Evolutionary conservation across 2,113 vertebrate species (phyloP).

Genomic region (Lepus europaeus): DNA sequence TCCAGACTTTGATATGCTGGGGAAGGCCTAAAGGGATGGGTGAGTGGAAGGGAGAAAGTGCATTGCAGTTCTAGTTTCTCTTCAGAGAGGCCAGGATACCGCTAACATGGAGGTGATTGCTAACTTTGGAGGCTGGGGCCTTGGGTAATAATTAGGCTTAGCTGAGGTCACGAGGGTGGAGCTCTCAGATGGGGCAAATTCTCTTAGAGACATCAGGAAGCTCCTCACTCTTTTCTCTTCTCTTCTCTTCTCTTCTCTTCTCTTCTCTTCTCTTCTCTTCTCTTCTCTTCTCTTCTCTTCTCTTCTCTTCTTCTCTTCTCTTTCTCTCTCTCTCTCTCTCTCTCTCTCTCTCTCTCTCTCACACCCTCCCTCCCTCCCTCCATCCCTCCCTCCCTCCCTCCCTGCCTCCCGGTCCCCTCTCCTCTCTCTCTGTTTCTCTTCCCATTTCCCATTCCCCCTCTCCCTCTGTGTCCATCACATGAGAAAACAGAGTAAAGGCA

Average conservation of each 20-base stretch:
- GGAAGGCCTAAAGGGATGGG: not conserved
- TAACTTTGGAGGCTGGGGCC: not conserved
- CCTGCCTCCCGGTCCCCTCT: not conserved
- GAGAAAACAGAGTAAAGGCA: not conserved
- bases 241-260: not conserved
- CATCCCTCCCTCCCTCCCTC: not conserved
- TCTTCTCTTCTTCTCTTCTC: no score
- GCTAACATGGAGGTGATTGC: not conserved
- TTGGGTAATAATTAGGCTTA: not conserved
- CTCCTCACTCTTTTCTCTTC: not conserved
- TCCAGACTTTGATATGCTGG: not conserved
- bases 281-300: no score
- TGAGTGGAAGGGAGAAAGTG: not conserved
- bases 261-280: no score
- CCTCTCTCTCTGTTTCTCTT: not conserved
- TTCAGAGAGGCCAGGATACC: not conserved
- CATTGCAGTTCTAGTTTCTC: constrained; percentile 39
- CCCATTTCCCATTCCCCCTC: not conserved
- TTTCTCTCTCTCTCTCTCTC: no score
- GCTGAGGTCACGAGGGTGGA: not conserved
- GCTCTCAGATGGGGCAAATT: not conserved
- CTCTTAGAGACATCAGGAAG: not conserved
- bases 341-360: no score
- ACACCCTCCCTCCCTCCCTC: not conserved
- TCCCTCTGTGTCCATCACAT: no score